Conservation (phyloP, 2,113 vertebrate genomes). For the Calyptommatus sinebrachiatus region DNA sequence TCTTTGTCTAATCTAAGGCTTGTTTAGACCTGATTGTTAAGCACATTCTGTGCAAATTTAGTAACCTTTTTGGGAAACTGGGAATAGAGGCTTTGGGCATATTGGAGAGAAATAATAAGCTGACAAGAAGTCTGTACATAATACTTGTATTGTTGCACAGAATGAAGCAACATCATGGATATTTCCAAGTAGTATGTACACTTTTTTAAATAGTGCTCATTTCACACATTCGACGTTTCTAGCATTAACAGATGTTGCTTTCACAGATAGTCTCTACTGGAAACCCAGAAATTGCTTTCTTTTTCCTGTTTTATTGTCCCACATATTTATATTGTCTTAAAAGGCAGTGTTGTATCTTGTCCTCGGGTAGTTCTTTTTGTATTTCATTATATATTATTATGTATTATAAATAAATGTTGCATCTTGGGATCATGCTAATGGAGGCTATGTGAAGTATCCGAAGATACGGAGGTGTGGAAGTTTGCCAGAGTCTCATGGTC, state of each 20-base stretch:
- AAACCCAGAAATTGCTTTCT: no score
- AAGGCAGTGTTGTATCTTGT: no score
- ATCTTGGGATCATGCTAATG: not conserved
- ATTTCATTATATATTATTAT: no score
- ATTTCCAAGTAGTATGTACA: no score
- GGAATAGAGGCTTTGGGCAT: not conserved
- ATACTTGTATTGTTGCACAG: not conserved
- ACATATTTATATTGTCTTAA: no score
- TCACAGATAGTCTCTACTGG: not conserved
- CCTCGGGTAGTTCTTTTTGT: not conserved
- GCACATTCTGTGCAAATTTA: not conserved
- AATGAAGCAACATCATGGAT: not conserved
- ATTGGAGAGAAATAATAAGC: not conserved
- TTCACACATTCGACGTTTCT: no score
- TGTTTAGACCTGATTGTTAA: constrained; percentile 8
- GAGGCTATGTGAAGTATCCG: not conserved
- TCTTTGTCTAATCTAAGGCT: not conserved
- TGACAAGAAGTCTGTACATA: not conserved
- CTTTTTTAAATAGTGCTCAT: no score
- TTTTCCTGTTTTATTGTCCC: no score
- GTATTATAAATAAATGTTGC: not conserved
- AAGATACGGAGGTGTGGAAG: not conserved
- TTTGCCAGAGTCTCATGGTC: no score
- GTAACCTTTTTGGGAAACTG: not conserved
- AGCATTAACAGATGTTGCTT: no score